A percentile compares a stretch with the other conserved stretches of the same genome.
These are phyloP conservation scores for Herminia tarsipennalis DNA, from an alignment of 2,888 invertebrate genomes.

Conservation along the genomic window DNA sequence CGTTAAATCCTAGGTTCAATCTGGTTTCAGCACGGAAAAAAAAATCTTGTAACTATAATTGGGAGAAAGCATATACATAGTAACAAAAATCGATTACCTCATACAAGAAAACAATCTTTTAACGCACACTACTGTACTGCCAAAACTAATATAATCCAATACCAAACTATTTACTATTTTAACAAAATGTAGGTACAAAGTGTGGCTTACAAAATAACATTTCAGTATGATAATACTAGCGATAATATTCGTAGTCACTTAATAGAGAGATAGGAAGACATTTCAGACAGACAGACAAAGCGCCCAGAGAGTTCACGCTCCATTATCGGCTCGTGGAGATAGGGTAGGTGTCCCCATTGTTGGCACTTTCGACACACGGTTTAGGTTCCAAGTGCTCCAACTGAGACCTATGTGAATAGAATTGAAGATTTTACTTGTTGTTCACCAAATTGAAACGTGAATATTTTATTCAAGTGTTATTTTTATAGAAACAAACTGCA, in stretches of 20 bases:
- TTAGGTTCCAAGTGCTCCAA: slow-evolving; percentile 48
- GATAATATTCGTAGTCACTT: slow-evolving; percentile 20
- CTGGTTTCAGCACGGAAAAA: too few relatives aligned
- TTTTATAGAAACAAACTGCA: slow-evolving; percentile 13
- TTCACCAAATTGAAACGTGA: slow-evolving; percentile 46
- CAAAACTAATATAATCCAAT: too few relatives aligned
- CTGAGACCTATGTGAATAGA: slow-evolving; percentile 47
- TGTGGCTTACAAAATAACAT: not conserved
- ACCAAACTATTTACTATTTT: too few relatives aligned
- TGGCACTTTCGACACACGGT: slow-evolving; percentile 63
- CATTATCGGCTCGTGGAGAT: slow-evolving; percentile 76
- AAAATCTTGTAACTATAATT: too few relatives aligned
- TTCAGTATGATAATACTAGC: slow-evolving; percentile 8
- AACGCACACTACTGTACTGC: too few relatives aligned
- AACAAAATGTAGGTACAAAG: not conserved
- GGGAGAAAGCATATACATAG: too few relatives aligned
- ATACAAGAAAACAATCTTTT: too few relatives aligned
- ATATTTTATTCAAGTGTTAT: slow-evolving; percentile 35
- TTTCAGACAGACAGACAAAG: slow-evolving; percentile 60
- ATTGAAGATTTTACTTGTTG: slow-evolving; percentile 47
- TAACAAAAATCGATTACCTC: too few relatives aligned
- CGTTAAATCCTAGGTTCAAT: too few relatives aligned
- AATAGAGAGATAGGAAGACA: slow-evolving; percentile 41
- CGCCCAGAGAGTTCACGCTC: slow-evolving; percentile 74
- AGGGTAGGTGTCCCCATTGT: slow-evolving; percentile 69